Base-by-base conservation (phyloP, 2,888 invertebrate genomes). In the Drosophila lacicola region DNA sequence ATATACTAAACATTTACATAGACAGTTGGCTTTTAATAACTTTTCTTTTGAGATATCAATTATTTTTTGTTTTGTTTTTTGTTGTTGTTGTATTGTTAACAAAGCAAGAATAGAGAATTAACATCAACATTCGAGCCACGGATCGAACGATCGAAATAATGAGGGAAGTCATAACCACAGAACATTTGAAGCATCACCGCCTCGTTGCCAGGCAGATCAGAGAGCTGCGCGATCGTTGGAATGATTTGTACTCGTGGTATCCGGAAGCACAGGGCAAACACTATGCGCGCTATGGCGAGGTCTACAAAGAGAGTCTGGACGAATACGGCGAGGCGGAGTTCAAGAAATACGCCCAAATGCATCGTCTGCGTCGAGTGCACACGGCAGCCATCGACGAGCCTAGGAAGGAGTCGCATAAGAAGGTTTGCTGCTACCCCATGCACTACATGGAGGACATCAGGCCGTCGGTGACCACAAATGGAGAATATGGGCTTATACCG, bases 401-500 rank as follows among this genome's bases (percentile, higher is more conserved):
- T 3, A 53, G 62, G 1, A 9, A 2, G 8, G 14, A 39, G 11
- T 2, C 1, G 9, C 9, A 44, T 0, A 67, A 58, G 2, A 4
- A 3, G 3, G 3, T 5, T 0, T 36, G 14, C 6, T 33, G 39
- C 41, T 60, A 65, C 19, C 41, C 69, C 9, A 67, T 80, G 81
- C 14, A 19, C 4, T 62, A 78, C 6, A 13, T 80, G 47, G 17
- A 25, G 2, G 19, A 25, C 8, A 54, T 58, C 4, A 74, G 39
- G 36, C 19, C 25, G 0, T 50, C 84, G 1, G 5, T 2, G 0
- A 80, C 78, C 3, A 68, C 67, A 2, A 80, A 83, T 46, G 84
- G 78, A 0, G 53, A 41, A 5, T 80, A 80, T 8, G 84, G 80
- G 0, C 46, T 51, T 2, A 17, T 84, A 0, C 8, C 39, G 6